phyloP scores from a whole-genome alignment of 2,797 vertebrate species.

The Adelosebastes latens region DNA sequence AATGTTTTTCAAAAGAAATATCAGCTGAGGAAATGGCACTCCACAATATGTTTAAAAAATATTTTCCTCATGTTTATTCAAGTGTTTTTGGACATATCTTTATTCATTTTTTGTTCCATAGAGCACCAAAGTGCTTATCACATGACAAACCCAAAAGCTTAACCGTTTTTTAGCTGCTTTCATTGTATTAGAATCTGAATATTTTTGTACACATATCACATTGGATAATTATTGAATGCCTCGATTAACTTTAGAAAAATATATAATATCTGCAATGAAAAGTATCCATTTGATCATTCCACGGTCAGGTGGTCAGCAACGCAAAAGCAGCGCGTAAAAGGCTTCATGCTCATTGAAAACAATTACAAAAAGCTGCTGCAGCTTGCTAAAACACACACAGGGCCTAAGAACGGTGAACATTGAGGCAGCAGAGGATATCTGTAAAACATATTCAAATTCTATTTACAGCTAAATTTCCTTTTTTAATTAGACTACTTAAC shows the following conservation, averaged over 20 bases:
- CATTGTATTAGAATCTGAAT: background rate
- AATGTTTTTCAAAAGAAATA: background rate
- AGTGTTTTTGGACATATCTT: background rate
- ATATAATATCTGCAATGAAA: background rate
- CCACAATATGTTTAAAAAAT: too few relatives aligned
- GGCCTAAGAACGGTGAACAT: background rate
- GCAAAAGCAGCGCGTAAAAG: accelerated
- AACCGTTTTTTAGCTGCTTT: background rate
- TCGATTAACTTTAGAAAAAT: background rate
- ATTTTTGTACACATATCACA: background rate
- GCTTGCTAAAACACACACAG: background rate
- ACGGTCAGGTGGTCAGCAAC: too few relatives aligned
- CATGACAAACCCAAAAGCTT: background rate
- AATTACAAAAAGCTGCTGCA: too few relatives aligned
- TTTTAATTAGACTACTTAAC: background rate
- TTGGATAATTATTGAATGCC: background rate
- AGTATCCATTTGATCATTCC: background rate
- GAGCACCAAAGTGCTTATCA: background rate
- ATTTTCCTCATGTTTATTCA: background rate
- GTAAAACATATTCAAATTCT: background rate
- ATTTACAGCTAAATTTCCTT: background rate
- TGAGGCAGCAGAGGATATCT: background rate
- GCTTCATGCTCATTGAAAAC: too few relatives aligned
- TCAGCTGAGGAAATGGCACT: background rate
- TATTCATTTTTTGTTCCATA: background rate